Percentiles rank a stretch among this genome's conserved stretches.
Evolutionary conservation across 2,888 invertebrate species (phyloP).

Genomic region (Digitonthophagus gazella): DNA sequence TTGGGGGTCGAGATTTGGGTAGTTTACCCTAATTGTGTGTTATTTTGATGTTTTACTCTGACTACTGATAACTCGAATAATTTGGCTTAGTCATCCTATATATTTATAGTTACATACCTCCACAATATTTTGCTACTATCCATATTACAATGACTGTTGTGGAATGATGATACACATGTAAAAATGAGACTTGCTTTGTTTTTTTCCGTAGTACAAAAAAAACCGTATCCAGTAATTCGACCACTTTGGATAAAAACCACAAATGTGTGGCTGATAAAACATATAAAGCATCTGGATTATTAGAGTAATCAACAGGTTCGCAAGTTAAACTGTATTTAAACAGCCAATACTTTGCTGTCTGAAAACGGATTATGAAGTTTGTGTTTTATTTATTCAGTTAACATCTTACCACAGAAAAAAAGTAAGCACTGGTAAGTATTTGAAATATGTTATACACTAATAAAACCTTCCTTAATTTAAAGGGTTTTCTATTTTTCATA

Average conservation of each 20-base stretch:
- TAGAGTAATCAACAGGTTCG: constrained; percentile 67
- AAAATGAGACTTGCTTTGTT: constrained; percentile 63
- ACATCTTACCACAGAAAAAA: constrained; percentile 72
- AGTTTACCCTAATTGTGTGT: too few species aligned
- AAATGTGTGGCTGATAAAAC: constrained; percentile 53
- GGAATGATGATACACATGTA: constrained; percentile 68
- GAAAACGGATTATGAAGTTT: too few species aligned
- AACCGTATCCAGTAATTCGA: constrained; percentile 58
- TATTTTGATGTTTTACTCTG: too few species aligned
- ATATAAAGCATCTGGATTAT: constrained; percentile 60
- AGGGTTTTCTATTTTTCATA: constrained; percentile 84
- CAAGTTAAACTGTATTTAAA: constrained; percentile 51
- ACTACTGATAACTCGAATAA: too few species aligned
- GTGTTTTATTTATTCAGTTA: background rate
- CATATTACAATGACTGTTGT: constrained; percentile 59
- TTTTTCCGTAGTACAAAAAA: constrained; percentile 71
- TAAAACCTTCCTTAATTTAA: constrained; percentile 72
- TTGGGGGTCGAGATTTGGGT: too few species aligned
- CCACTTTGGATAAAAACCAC: constrained; percentile 56
- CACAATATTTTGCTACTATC: constrained; percentile 56
- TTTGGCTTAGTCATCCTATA: too few species aligned
- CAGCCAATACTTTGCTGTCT: constrained; percentile 47
- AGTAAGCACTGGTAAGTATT: constrained; percentile 75
- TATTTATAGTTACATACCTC: too few species aligned
- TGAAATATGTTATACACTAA: constrained; percentile 83